A percentile compares a stretch with the other conserved stretches of the same genome.
Conservation (phyloP, 2,113 vertebrate species). For the Felis chaus region DNA sequence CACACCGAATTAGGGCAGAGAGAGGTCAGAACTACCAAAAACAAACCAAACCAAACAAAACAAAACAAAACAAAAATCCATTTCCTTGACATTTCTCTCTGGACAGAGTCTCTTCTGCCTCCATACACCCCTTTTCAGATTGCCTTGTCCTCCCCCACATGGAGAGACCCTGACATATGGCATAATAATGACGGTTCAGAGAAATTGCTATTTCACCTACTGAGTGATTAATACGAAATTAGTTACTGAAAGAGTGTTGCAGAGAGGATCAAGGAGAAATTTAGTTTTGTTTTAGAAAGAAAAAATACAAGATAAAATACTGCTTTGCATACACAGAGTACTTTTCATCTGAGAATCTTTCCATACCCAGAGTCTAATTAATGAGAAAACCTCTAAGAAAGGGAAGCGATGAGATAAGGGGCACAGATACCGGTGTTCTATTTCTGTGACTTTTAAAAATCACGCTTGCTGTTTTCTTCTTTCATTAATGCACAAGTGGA, state of each 20-base stretch:
- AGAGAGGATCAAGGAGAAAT: constrained; percentile 30
- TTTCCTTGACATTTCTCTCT: constrained; percentile 25
- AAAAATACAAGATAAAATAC: constrained; percentile 47
- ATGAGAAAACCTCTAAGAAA: constrained; percentile 49
- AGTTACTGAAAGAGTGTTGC: constrained; percentile 38
- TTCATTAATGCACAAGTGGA: constrained; percentile 58
- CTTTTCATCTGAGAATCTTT: constrained; percentile 45
- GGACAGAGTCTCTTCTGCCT: constrained; percentile 18
- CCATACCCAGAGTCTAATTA: constrained; percentile 49
- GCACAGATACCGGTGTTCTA: not conserved
- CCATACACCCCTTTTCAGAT: not conserved
- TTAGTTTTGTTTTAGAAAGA: constrained; percentile 55
- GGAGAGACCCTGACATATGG: constrained; percentile 10
- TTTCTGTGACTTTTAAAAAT: constrained; percentile 41
- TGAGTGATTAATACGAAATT: constrained; percentile 68
- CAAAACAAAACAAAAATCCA: not conserved
- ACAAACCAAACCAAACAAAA: not conserved
- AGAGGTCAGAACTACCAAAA: not conserved
- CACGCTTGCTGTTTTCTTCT: constrained; percentile 10
- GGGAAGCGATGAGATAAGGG: constrained; percentile 42
- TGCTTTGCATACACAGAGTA: not conserved
- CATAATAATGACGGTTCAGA: constrained; percentile 50
- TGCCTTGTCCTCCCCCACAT: constrained; percentile 3
- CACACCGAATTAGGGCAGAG: not conserved
- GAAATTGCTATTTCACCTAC: constrained; percentile 57